A percentile compares a stretch with the other conserved stretches of the same genome.
These are phyloP conservation scores for Natrix natrix DNA, from an alignment of 2,797 vertebrate species.

Conservation along the genomic window DNA sequence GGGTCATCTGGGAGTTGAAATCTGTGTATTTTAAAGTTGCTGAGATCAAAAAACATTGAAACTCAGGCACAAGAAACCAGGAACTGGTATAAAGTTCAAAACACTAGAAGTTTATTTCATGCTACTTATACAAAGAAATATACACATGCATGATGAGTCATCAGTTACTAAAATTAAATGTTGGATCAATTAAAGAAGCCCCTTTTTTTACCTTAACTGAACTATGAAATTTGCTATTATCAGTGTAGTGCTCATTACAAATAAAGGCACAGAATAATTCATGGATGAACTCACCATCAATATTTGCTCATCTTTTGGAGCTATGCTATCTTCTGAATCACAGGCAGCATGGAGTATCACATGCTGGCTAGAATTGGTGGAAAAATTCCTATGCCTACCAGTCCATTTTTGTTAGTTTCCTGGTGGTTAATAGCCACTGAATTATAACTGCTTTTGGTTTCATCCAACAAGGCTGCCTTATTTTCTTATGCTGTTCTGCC, in stretches of 20 bases:
- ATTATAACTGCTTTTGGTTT: background rate
- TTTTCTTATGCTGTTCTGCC: background rate
- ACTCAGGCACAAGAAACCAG: background rate
- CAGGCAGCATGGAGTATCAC: background rate
- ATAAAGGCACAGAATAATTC: background rate
- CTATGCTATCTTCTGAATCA: background rate
- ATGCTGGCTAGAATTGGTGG: background rate
- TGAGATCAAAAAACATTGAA: background rate
- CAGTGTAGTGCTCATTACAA: background rate
- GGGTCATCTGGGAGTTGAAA: background rate
- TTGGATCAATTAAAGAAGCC: background rate
- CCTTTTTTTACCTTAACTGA: background rate
- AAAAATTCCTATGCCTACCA: background rate
- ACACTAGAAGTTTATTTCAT: background rate
- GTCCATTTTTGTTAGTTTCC: background rate
- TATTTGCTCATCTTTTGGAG: background rate
- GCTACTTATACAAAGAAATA: background rate
- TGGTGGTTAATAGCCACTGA: background rate
- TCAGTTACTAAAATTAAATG: background rate
- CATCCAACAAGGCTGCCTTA: background rate
- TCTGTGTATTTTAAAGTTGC: background rate
- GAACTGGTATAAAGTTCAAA: background rate
- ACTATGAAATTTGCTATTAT: background rate
- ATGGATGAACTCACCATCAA: background rate
- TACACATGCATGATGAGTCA: background rate